These are phyloP conservation scores for Trematomus loennbergii DNA, from an alignment of 2,113 vertebrate species.

Conservation along the genomic window DNA sequence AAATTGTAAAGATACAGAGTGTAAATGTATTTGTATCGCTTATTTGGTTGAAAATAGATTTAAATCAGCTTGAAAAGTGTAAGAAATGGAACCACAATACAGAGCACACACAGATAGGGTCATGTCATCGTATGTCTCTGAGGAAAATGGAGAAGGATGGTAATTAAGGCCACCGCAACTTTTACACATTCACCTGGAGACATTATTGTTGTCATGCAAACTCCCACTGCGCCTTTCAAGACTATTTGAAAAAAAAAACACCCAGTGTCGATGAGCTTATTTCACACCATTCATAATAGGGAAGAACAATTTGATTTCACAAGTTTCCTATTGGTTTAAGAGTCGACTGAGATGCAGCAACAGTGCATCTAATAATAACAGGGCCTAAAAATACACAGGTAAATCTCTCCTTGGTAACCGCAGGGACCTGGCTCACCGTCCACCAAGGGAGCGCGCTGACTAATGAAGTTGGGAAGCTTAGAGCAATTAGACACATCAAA, in stretches of 20 bases:
- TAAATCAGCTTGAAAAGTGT: not conserved
- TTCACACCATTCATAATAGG: not conserved
- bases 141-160: not conserved
- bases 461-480: slow-evolving; percentile 86
- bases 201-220: not conserved
- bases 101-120: not conserved
- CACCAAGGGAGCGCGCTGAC: slow-evolving; percentile 77
- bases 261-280: not conserved
- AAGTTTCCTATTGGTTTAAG: slow-evolving; percentile 53
- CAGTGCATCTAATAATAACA: slow-evolving; percentile 75
- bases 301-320: slow-evolving; percentile 9
- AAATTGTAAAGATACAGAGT: not conserved
- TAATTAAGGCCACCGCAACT: not conserved
- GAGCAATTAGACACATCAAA: slow-evolving; percentile 89
- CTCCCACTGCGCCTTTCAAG: not conserved
- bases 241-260: slow-evolving; percentile 12
- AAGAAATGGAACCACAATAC: not conserved
- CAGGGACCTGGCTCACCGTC: slow-evolving; percentile 76
- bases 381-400: slow-evolving; percentile 81
- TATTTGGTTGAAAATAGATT: not conserved
- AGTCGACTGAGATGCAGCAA: slow-evolving; percentile 38
- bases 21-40: no score
- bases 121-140: not conserved
- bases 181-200: not conserved
- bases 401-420: slow-evolving; percentile 68